Conservation (phyloP, 2,797 vertebrate genomes). For the Brotogeris chrysoptera region DNA sequence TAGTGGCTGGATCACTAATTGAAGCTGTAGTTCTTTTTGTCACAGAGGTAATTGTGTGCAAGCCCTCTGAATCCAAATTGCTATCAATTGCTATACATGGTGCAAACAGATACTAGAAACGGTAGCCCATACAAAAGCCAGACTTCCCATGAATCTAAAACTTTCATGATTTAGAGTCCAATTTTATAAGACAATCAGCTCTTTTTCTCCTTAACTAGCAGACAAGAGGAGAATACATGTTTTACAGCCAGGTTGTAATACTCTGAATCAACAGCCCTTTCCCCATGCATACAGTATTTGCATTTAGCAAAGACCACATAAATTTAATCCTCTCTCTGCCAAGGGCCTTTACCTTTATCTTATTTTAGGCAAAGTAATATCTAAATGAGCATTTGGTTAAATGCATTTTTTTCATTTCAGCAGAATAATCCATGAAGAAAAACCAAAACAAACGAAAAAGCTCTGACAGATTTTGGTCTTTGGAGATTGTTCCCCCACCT, state of each 20-base stretch:
- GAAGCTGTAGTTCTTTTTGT: background rate
- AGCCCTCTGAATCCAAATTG: background rate
- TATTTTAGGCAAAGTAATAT: background rate
- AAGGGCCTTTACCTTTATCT: background rate
- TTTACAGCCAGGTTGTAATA: background rate
- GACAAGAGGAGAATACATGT: background rate
- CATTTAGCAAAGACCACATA: background rate
- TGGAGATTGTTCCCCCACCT: background rate
- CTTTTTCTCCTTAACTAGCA: background rate
- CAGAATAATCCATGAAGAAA: background rate
- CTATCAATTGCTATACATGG: background rate
- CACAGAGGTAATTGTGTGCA: background rate
- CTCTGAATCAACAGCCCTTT: background rate
- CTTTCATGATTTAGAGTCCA: background rate
- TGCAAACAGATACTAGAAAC: background rate
- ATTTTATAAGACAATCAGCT: background rate
- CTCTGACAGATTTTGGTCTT: background rate
- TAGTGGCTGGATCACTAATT: background rate
- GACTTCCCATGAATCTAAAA: background rate
- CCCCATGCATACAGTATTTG: rapidly evolving
- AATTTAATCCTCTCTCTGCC: background rate
- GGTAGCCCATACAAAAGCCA: background rate
- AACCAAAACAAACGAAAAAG: too few relatives aligned
- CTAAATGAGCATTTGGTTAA: background rate
- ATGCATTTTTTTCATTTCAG: background rate